phyloP scores from a whole-genome alignment of 2,797 vertebrate species.

The Thamnophis elegans region DNA sequence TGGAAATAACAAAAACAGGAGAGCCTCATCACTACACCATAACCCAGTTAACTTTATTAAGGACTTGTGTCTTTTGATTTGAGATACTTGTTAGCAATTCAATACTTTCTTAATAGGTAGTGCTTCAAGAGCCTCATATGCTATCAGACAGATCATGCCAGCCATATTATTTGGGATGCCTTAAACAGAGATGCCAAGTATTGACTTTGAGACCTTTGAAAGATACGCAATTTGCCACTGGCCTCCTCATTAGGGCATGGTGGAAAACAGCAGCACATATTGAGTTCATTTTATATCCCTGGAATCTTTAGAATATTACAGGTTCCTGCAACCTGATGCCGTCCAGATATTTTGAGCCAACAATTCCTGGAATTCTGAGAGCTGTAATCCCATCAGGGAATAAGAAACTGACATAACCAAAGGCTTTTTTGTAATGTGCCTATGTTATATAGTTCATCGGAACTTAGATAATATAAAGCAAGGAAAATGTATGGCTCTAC shows the following conservation, averaged over 20 bases:
- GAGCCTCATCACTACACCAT: not conserved
- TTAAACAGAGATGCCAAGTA: not conserved
- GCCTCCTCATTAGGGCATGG: not conserved
- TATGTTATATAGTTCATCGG: no score
- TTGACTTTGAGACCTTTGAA: not conserved
- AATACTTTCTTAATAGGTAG: not conserved
- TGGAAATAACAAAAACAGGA: not conserved
- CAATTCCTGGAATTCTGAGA: not conserved
- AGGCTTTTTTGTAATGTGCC: not conserved
- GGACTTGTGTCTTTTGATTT: not conserved
- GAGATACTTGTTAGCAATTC: not conserved
- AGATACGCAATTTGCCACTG: constrained; percentile 1
- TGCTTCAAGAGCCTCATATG: not conserved
- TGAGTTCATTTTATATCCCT: not conserved
- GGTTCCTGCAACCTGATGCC: not conserved
- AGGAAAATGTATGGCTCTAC: not conserved
- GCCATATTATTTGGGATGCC: not conserved
- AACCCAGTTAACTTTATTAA: not conserved
- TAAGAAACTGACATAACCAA: not conserved
- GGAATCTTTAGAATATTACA: not conserved
- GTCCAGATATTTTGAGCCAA: not conserved
- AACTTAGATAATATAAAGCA: not conserved
- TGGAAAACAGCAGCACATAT: not conserved
- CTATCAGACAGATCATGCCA: not conserved
- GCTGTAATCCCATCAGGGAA: not conserved